These are phyloP conservation scores for Channa argus DNA, from an alignment of 2,113 vertebrate species.

Conservation along the genomic window DNA sequence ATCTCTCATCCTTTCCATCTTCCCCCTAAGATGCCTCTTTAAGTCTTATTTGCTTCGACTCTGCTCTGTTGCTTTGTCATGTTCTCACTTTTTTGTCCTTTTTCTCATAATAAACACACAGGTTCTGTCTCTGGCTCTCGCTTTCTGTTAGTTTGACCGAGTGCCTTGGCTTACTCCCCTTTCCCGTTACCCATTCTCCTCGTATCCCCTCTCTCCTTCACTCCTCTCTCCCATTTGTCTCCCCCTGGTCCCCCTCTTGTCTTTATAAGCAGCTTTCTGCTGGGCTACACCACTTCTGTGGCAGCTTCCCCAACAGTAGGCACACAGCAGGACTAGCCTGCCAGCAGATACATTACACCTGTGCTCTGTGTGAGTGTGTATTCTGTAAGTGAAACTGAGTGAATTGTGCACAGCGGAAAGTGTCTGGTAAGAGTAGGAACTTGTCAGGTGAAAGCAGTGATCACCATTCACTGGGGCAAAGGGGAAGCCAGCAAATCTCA, in stretches of 20 bases:
- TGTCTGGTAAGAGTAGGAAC: constrained; percentile 3
- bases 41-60: constrained; percentile 28
- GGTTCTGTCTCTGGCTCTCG: background rate
- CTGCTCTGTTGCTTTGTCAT: constrained; percentile 33
- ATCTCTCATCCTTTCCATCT: constrained; percentile 21
- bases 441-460: constrained; percentile 32
- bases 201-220: constrained; percentile 4
- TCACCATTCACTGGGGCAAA: constrained; percentile 4
- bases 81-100: background rate
- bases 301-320: constrained; percentile 22
- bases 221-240: background rate
- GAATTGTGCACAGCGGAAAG: constrained; percentile 12
- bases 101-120: constrained; percentile 1
- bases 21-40: constrained; percentile 21
- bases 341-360: constrained; percentile 53
- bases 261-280: constrained; percentile 35
- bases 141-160: background rate
- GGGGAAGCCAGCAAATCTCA: constrained; percentile 1
- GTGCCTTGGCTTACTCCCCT: background rate
- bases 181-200: constrained; percentile 2
- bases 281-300: constrained; percentile 21
- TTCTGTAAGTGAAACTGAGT: background rate
- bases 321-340: constrained; percentile 25
- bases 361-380: constrained; percentile 9
- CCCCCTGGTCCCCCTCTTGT: constrained; percentile 13